phyloP scores from a whole-genome alignment of 2,113 vertebrate genomes.

The Nannobrachium achirus region DNA sequence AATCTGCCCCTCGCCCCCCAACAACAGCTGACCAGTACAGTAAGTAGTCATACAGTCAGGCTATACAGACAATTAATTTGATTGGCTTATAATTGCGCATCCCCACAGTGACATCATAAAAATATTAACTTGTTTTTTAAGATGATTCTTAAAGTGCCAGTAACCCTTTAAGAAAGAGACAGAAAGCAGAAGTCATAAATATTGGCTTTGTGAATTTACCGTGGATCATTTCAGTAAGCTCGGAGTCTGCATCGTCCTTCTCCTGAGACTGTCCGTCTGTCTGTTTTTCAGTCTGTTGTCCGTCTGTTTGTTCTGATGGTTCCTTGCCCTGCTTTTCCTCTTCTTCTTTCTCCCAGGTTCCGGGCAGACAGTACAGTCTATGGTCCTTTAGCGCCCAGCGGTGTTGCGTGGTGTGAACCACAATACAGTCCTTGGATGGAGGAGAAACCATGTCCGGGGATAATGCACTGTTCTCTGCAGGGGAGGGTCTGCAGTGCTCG shows the following conservation, averaged over 20 bases:
- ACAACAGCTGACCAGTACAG: no score
- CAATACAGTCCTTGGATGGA: slow-evolving; percentile 18
- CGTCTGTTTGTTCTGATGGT: not conserved
- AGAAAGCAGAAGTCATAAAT: no score
- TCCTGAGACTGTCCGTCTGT: slow-evolving; percentile 9
- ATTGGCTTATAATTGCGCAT: no score
- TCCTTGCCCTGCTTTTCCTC: slow-evolving; percentile 2
- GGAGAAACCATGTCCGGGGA: not conserved
- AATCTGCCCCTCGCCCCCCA: no score
- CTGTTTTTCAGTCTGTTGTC: not conserved
- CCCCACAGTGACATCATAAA: no score
- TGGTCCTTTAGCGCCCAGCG: slow-evolving; percentile 65
- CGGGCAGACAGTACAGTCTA: slow-evolving; percentile 62
- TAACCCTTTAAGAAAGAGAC: no score
- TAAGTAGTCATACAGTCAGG: no score
- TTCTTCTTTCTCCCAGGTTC: slow-evolving; percentile 56
- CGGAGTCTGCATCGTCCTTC: slow-evolving; percentile 29
- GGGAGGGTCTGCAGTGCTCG: slow-evolving; percentile 13
- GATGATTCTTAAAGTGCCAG: no score
- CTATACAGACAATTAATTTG: no score
- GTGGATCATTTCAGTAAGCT: slow-evolving; percentile 62
- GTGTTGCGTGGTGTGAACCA: slow-evolving; percentile 24
- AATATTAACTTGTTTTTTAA: no score
- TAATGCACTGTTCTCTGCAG: slow-evolving; percentile 31
- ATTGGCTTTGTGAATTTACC: slow-evolving; percentile 46